Conservation (phyloP, 2,888 invertebrate species). For the Sminthurides aquaticus region DNA sequence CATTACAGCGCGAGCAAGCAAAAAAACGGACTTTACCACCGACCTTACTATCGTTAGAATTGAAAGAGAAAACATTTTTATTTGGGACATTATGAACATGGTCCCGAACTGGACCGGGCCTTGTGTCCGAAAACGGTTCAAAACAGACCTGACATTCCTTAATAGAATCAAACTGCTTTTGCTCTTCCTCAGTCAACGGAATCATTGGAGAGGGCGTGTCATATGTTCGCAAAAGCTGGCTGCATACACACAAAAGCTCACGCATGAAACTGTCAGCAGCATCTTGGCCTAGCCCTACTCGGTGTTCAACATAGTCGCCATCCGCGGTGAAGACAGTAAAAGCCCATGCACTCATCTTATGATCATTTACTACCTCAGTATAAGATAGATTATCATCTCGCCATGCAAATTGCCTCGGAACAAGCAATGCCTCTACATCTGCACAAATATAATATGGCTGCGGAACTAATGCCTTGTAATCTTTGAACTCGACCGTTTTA, state of each 20-base stretch:
- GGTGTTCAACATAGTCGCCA: not conserved
- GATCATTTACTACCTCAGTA: not conserved
- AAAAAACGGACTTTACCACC: not conserved
- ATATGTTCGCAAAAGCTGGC: not conserved
- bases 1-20: not conserved
- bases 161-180: not conserved
- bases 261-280: not conserved
- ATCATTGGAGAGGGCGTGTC: not conserved
- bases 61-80: not conserved
- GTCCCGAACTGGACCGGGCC: not conserved
- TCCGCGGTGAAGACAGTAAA: not conserved
- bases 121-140: not conserved
- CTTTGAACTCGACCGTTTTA: too few species aligned
- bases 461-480: not conserved
- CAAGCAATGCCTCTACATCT: not conserved
- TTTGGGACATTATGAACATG: not conserved
- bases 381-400: not conserved
- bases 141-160: not conserved
- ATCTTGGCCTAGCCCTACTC: not conserved
- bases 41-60: too few species aligned
- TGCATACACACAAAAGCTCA: not conserved
- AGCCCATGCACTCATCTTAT: not conserved
- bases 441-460: not conserved
- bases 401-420: not conserved
- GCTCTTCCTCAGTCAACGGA: not conserved